Evolutionary conservation across 2,888 invertebrate species (phyloP), one percentile per base, ranked within the genome.

Genomic region (Metacarcinus magister): DNA sequence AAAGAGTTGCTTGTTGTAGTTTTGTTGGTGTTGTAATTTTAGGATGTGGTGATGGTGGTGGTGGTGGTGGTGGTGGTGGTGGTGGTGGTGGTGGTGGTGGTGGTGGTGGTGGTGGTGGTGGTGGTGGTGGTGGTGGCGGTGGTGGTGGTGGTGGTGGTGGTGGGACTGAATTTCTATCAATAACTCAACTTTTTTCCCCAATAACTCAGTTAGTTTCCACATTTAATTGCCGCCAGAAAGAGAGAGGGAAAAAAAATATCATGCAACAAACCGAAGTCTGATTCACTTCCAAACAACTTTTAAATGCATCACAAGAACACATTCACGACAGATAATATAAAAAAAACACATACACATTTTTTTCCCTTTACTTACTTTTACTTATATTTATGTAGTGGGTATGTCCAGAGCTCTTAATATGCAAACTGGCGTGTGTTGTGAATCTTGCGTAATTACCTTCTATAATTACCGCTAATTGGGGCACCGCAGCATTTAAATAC

Each of bases 391-490:
- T 54, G 23, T 67, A 67, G 67, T 67, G 82, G 32, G 82, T 67
- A 19, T 67, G 28, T 82, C 28, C 82, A 82, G 82, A 82, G 32
- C 82, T 82, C 82, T 82, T 82, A 82, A 32, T 82, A 82, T 82
- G 32, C 82, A 32, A 82, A 82, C 82, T 32, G 32, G 28, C 82
- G 82, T 32, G 82, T 23, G 82, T 82, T 82, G 32, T 82, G 82
- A 82, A 82, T 82, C 82, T 82, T 82, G 16, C 82, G 82, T 82
- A 82, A 82, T 82, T 82, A 82, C 82, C 82, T 82, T 82, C 82
- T 82, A 82, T 82, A 82, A 82, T 82, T 82, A 82, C 32, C 82
- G 82, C 82, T 82, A 82, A 82, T 82, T 82, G 82, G 82, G 82
- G 82, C 82, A 82, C 82, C 32, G 82, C 32, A 82, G 82, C 32